A percentile compares a stretch with the other conserved stretches of the same genome.
Evolutionary conservation across 2,888 invertebrate species (phyloP).

Genomic region (Agelastica alni): DNA sequence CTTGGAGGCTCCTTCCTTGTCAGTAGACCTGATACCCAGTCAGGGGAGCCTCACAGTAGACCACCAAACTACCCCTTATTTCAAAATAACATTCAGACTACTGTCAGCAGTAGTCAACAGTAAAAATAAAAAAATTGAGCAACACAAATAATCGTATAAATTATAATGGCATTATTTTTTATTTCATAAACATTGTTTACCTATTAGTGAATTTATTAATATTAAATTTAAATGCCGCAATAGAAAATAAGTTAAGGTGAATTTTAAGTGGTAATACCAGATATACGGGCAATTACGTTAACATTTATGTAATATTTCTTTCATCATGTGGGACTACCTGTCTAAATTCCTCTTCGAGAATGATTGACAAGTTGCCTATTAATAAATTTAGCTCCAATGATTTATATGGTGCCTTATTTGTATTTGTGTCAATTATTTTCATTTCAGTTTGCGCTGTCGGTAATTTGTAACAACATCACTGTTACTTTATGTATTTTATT

Average conservation of each 20-base stretch:
- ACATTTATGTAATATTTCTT: constrained; percentile 19
- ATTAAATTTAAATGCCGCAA: neutral
- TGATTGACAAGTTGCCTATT: constrained; percentile 19
- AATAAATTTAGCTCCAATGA: constrained; percentile 13
- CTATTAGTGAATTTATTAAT: too few relatives aligned
- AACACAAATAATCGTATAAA: too few relatives aligned
- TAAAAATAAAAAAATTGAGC: too few relatives aligned
- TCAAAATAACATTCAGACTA: too few relatives aligned
- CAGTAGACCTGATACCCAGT: too few relatives aligned
- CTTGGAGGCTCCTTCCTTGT: too few relatives aligned
- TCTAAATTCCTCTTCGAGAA: constrained; percentile 12
- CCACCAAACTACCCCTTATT: too few relatives aligned
- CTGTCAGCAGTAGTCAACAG: too few relatives aligned
- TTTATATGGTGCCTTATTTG: constrained; percentile 21
- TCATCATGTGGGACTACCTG: constrained; percentile 17
- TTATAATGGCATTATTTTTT: too few relatives aligned
- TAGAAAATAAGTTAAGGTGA: constrained; percentile 1
- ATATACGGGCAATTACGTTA: constrained; percentile 15
- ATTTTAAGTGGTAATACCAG: constrained; percentile 2
- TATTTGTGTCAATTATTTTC: constrained; percentile 24
- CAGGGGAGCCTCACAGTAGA: too few relatives aligned
- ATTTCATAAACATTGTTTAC: too few relatives aligned
- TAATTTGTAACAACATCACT: constrained; percentile 10
- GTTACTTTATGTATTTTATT: neutral
- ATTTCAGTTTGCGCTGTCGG: neutral